phyloP scores from a whole-genome alignment of 1,140 invertebrate genomes.

The Heliconius hewitsoni region DNA sequence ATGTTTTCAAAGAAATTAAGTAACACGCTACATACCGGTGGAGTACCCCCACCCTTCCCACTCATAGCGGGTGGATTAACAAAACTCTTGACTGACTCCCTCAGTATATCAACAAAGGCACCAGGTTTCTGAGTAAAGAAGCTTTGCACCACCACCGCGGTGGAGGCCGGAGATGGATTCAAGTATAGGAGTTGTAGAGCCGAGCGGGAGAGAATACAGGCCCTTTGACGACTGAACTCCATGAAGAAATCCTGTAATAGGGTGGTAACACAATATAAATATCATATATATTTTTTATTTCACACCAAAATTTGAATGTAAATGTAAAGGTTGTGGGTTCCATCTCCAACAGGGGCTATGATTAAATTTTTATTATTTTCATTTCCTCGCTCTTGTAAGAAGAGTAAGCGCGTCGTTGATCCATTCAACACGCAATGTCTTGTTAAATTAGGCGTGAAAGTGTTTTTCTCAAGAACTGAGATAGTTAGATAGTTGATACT shows the following conservation, averaged over 20 bases:
- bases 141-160: constrained; percentile 52
- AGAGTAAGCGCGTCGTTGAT: neutral
- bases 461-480: too few species aligned
- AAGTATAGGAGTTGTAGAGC: constrained; percentile 93
- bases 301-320: too few species aligned
- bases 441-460: neutral
- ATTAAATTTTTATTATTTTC: neutral
- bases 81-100: constrained; percentile 92
- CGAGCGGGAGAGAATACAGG: constrained; percentile 96
- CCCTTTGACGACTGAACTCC: constrained; percentile 93
- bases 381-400: neutral
- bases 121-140: constrained; percentile 53
- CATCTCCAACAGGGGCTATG: neutral
- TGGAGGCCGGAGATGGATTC: constrained; percentile 72
- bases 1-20: too few species aligned
- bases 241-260: constrained; percentile 92
- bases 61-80: constrained; percentile 93
- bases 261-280: neutral
- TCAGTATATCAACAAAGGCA: constrained; percentile 89
- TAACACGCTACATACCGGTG: constrained; percentile 74
- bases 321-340: neutral
- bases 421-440: neutral
- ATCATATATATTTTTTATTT: too few species aligned
- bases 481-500: too few species aligned
- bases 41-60: constrained; percentile 85